A percentile compares a stretch with the other conserved stretches of the same genome.
Evolutionary conservation across 2,797 vertebrate species (phyloP).

Genomic region (Luscinia luscinia): DNA sequence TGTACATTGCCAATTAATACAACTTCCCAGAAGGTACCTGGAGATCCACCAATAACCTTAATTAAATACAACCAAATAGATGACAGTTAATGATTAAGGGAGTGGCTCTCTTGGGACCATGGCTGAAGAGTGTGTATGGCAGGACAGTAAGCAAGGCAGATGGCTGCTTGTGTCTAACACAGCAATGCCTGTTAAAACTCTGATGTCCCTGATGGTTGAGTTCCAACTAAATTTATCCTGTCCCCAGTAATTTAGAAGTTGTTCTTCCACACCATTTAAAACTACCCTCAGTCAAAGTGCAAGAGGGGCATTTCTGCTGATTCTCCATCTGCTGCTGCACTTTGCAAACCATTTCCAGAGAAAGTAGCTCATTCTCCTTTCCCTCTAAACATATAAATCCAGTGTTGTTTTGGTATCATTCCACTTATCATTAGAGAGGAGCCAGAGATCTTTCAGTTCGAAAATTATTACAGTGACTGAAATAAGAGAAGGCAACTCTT

Average conservation of each 20-base stretch:
- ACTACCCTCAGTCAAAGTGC: not conserved
- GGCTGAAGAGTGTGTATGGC: not conserved
- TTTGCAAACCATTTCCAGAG: not conserved
- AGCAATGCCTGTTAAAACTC: not conserved
- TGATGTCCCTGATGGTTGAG: not conserved
- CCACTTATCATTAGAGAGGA: not conserved
- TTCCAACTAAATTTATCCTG: not conserved
- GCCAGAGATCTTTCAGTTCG: not conserved
- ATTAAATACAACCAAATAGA: conserved; percentile 19
- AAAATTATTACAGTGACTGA: not conserved
- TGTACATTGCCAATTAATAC: not conserved
- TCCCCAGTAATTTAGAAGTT: not conserved
- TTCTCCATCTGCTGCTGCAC: not conserved
- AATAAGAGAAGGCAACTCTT: not conserved
- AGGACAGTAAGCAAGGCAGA: not conserved
- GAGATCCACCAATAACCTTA: conserved; percentile 23
- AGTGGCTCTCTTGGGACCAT: not conserved
- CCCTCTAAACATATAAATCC: not conserved
- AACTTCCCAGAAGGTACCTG: conserved; percentile 14
- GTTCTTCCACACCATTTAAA: not conserved
- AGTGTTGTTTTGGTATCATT: not conserved
- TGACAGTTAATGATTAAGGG: not conserved
- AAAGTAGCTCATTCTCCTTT: not conserved
- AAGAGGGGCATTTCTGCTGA: not conserved
- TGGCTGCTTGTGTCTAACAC: not conserved